A percentile compares a stretch with the other conserved stretches of the same genome.
These are phyloP conservation scores for Gastrophysa polygoni DNA, from an alignment of 2,888 invertebrate species.

Conservation along the genomic window DNA sequence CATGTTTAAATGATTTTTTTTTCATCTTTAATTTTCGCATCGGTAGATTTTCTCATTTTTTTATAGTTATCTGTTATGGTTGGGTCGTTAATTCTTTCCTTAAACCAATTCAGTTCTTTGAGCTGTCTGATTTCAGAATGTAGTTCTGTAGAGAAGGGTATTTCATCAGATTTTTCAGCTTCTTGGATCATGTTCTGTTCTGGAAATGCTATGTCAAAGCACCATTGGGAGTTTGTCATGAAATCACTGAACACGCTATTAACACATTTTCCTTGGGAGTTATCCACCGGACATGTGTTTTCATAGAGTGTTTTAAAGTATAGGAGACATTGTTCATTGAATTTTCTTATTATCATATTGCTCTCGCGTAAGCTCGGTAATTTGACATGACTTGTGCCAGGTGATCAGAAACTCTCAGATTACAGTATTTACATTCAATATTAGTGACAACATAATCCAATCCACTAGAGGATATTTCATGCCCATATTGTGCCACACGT, in stretches of 20 bases:
- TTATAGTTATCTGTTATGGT: constrained; percentile 2
- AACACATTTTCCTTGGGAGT: no score
- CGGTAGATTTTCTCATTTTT: neutral
- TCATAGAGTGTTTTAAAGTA: no score
- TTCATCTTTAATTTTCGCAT: neutral
- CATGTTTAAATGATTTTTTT: constrained; percentile 3
- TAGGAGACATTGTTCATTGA: no score
- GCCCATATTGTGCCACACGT: constrained; percentile 1
- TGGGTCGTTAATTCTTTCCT: neutral
- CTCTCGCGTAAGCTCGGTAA: no score
- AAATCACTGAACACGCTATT: no score
- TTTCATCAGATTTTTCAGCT: neutral
- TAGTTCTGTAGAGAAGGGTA: constrained; percentile 2
- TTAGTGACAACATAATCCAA: constrained; percentile 1
- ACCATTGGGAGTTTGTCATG: no score
- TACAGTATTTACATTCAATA: neutral
- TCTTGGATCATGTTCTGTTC: no score
- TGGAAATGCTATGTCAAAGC: no score
- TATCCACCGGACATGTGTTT: no score
- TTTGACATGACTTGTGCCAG: no score
- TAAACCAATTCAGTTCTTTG: constrained; percentile 4
- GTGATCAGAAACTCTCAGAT: neutral
- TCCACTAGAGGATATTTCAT: neutral
- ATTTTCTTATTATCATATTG: no score
- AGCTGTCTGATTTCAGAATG: neutral